A percentile compares a stretch with the other conserved stretches of the same genome.
phyloP scores from a whole-genome alignment of 2,113 vertebrate genomes.

The Sminthopsis crassicaudata region DNA sequence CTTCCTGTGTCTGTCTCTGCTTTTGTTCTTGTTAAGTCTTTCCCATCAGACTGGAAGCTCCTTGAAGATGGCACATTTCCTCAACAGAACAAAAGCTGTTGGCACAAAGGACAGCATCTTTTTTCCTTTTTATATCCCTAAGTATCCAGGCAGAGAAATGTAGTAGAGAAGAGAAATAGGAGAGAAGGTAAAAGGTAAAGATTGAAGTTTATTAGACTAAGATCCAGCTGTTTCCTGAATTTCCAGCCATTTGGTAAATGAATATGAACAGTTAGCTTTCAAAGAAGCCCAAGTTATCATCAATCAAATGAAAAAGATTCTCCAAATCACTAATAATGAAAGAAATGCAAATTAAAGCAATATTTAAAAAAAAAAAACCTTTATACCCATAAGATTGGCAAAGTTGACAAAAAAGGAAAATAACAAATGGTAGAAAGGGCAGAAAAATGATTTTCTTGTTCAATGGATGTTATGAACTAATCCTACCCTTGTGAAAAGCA shows the following conservation, averaged over 20 bases:
- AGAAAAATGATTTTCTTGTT: not conserved
- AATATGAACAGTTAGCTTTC: not conserved
- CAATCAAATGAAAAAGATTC: not conserved
- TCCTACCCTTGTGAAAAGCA: not conserved
- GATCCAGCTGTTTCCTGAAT: not conserved
- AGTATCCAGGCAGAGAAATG: not conserved
- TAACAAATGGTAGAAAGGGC: not conserved
- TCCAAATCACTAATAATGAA: not conserved
- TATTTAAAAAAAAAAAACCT: not conserved
- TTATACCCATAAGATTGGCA: not conserved
- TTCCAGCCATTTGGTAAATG: not conserved
- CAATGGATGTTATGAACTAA: not conserved
- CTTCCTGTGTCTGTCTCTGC: too few relatives aligned
- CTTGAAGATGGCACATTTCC: too few relatives aligned
- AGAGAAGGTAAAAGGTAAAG: not conserved
- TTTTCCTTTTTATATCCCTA: not conserved
- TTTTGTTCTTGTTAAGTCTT: too few relatives aligned
- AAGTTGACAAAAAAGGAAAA: not conserved
- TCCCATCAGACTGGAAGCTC: too few relatives aligned
- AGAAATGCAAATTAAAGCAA: not conserved
- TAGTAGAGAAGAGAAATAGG: not conserved
- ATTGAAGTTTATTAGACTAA: not conserved
- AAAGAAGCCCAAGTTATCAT: not conserved
- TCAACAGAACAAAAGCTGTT: too few relatives aligned
- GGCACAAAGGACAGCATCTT: too few relatives aligned